A percentile compares a stretch with the other conserved stretches of the same genome.
phyloP scores from a whole-genome alignment of 2,113 vertebrate species.

The Aegotheles bennettii region DNA sequence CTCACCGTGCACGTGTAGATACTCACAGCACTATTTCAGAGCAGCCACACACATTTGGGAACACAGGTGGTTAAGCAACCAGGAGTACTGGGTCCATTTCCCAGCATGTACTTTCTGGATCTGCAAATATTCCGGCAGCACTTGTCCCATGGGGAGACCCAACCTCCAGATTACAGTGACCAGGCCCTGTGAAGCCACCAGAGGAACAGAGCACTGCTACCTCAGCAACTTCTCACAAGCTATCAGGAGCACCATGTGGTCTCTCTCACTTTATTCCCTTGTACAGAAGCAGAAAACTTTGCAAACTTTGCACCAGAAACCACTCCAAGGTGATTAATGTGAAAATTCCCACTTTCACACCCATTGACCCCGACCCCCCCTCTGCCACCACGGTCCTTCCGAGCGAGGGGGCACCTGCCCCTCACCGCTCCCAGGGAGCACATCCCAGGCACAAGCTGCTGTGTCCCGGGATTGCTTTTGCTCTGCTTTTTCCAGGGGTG shows the following conservation, averaged over 20 bases:
- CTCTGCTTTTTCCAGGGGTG: no score
- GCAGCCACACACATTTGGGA: neutral
- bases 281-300: neutral
- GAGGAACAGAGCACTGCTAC: neutral
- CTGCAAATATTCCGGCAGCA: neutral
- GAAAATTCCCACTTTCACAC: neutral
- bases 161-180: fast-evolving
- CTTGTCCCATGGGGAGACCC: neutral
- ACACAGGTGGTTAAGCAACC: neutral
- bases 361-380: no score
- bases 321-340: fast-evolving
- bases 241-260: neutral
- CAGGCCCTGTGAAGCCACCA: fast-evolving
- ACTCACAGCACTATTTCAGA: neutral
- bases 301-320: neutral
- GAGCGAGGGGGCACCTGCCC: no score
- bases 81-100: fast-evolving
- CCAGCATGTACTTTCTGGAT: neutral
- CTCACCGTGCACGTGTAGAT: fast-evolving
- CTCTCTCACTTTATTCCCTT: neutral
- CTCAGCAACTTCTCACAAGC: neutral
- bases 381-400: neutral
- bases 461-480: neutral
- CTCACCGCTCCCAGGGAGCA: fast-evolving
- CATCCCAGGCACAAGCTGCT: fast-evolving